A percentile compares a stretch with the other conserved stretches of the same genome.
Conservation (phyloP, 2,113 vertebrate genomes). For the Colistium nudipinnis region DNA sequence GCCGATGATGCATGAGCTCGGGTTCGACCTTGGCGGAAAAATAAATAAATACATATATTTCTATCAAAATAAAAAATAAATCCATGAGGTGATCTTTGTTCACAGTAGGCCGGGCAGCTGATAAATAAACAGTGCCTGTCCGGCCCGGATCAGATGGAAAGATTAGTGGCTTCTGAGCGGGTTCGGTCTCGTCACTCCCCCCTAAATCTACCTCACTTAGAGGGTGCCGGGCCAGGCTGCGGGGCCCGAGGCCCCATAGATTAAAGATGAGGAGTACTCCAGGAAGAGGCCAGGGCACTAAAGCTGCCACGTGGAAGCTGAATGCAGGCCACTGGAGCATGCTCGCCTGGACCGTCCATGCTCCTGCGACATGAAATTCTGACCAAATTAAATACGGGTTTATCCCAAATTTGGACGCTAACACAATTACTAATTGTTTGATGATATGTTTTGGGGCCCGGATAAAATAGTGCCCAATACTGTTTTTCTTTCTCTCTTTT, state of each 20-base stretch:
- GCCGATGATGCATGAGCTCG: conserved; percentile 33
- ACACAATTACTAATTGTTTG: conserved; percentile 34
- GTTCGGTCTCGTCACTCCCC: conserved; percentile 50
- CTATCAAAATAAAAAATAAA: conserved; percentile 33
- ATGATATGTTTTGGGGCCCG: conserved; percentile 26
- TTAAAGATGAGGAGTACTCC: conserved; percentile 59
- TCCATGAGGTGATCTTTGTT: conserved; percentile 55
- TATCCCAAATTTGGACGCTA: conserved; percentile 24
- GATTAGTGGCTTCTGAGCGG: conserved; percentile 71
- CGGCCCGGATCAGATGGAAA: conserved; percentile 64
- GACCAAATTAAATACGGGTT: conserved; percentile 33
- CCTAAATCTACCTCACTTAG: conserved; percentile 64
- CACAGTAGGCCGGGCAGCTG: conserved; percentile 44
- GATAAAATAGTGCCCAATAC: conserved; percentile 23
- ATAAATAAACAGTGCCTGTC: conserved; percentile 61
- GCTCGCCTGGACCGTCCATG: conserved; percentile 14
- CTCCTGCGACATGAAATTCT: conserved; percentile 13
- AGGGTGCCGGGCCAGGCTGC: conserved; percentile 40
- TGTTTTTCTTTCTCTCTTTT: background rate
- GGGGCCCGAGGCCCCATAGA: conserved; percentile 44
- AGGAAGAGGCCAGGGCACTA: conserved; percentile 31
- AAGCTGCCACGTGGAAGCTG: conserved; percentile 24
- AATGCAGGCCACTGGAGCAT: conserved; percentile 38
- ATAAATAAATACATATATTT: background rate
- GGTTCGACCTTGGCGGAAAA: conserved; percentile 31